These are phyloP conservation scores for Chrysolina americana DNA, from an alignment of 2,888 invertebrate species.

Conservation along the genomic window DNA sequence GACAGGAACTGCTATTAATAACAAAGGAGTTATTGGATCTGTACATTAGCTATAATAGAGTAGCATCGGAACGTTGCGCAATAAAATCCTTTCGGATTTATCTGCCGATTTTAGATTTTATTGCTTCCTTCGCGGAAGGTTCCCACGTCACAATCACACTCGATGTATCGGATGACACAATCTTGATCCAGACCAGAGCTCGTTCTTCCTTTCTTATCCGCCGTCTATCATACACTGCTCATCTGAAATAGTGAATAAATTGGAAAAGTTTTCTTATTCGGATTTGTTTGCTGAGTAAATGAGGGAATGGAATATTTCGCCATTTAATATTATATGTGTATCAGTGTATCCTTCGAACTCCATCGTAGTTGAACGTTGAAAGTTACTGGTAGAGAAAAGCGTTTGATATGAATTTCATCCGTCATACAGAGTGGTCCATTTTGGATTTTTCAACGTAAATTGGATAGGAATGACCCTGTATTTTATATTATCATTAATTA, in stretches of 20 bases:
- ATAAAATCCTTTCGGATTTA: conserved; percentile 67
- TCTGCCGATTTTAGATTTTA: conserved; percentile 67
- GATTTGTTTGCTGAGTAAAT: not conserved
- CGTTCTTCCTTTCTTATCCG: conserved; percentile 3
- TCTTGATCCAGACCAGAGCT: conserved; percentile 20
- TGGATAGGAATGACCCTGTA: no score
- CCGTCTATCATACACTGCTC: conserved; percentile 7
- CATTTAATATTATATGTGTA: no score
- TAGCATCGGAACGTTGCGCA: conserved; percentile 64
- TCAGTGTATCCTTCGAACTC: no score
- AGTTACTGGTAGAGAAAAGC: no score
- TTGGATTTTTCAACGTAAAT: no score
- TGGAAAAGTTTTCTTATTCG: not conserved
- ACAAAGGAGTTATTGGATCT: conserved; percentile 67
- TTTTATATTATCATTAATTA: no score
- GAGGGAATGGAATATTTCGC: not conserved
- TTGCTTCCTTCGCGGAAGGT: conserved; percentile 61
- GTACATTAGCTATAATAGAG: conserved; percentile 67
- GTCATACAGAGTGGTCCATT: no score
- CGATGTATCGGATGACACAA: conserved; percentile 31
- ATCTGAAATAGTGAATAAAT: conserved; percentile 3
- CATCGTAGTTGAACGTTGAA: no score
- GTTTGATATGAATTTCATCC: no score
- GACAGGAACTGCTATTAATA: conserved; percentile 66
- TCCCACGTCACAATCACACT: conserved; percentile 30